A percentile compares a stretch with the other conserved stretches of the same genome.
Evolutionary conservation across 2,797 vertebrate genomes (phyloP).

Genomic region (Tolypeutes matacus): DNA sequence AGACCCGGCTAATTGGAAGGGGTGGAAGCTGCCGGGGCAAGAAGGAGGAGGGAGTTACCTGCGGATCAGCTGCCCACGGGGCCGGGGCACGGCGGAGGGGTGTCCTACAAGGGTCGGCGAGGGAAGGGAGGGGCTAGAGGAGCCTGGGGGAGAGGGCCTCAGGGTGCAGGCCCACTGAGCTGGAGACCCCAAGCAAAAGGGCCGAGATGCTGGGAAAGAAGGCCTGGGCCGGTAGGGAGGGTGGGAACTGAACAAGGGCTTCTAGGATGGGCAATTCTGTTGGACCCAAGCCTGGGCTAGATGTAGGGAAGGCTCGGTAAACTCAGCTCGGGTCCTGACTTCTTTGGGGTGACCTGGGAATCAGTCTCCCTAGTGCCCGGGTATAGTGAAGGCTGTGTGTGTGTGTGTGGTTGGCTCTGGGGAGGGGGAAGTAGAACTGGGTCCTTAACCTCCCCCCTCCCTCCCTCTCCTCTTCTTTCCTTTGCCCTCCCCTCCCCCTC

Average conservation of each 20-base stretch:
- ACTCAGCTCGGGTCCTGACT: background rate
- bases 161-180: background rate
- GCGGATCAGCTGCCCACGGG: background rate
- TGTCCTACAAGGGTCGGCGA: no score
- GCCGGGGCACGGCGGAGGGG: background rate
- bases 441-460: background rate
- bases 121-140: background rate
- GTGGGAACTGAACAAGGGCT: background rate
- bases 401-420: background rate
- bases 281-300: background rate
- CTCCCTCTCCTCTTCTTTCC: constrained; percentile 58
- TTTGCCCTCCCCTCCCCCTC: background rate
- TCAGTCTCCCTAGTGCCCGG: background rate
- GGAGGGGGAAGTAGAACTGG: background rate
- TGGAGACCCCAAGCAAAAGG: background rate
- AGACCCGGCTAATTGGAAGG: constrained; percentile 8
- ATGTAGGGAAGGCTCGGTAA: background rate
- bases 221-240: no score
- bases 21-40: background rate
- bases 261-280: background rate
- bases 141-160: background rate
- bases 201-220: background rate
- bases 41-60: background rate
- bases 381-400: background rate
- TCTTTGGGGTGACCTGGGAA: constrained; percentile 19